A percentile compares a stretch with the other conserved stretches of the same genome.
Conservation (phyloP, 2,797 vertebrate genomes). For the Lophius americanus region DNA sequence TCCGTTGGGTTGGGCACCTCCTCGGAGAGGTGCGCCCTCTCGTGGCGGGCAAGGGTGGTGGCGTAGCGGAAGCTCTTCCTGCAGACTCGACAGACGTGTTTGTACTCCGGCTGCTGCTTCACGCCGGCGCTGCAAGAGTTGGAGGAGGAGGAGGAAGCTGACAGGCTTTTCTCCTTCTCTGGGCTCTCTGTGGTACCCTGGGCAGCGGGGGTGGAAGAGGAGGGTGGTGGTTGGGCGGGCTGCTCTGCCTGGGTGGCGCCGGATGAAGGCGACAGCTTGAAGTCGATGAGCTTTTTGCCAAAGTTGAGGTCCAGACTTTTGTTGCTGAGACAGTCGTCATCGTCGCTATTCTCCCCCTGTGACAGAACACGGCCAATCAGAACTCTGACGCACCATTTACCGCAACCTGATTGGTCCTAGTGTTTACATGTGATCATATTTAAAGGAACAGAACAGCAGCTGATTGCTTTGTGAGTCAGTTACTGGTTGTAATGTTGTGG, state of each 20-base stretch:
- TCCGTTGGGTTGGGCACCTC: slow-evolving; percentile 57
- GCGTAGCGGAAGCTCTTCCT: slow-evolving; percentile 94
- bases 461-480: no score
- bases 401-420: no score
- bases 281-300: slow-evolving; percentile 94
- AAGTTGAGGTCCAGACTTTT: slow-evolving; percentile 95
- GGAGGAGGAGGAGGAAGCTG: slow-evolving; percentile 2
- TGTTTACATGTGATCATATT: no score
- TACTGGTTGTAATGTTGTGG: no score
- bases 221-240: slow-evolving; percentile 1
- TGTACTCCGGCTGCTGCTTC: slow-evolving; percentile 85
- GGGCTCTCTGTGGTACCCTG: slow-evolving; percentile 11
- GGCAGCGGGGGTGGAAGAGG: slow-evolving; percentile 60
- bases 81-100: slow-evolving; percentile 87
- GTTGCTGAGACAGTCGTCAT: slow-evolving; percentile 90
- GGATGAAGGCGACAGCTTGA: slow-evolving; percentile 72
- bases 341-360: slow-evolving; percentile 73
- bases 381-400: not conserved
- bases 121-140: slow-evolving; percentile 36
- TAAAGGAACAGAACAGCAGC: no score
- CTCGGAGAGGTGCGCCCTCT: slow-evolving; percentile 86
- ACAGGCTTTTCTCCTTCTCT: slow-evolving; percentile 16
- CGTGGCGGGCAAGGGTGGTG: slow-evolving; percentile 91
- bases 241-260: slow-evolving; percentile 57
- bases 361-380: not conserved